Percentiles rank a stretch among this genome's conserved stretches.
phyloP scores from a whole-genome alignment of 2,888 invertebrate species.

The Thalpophila matura region DNA sequence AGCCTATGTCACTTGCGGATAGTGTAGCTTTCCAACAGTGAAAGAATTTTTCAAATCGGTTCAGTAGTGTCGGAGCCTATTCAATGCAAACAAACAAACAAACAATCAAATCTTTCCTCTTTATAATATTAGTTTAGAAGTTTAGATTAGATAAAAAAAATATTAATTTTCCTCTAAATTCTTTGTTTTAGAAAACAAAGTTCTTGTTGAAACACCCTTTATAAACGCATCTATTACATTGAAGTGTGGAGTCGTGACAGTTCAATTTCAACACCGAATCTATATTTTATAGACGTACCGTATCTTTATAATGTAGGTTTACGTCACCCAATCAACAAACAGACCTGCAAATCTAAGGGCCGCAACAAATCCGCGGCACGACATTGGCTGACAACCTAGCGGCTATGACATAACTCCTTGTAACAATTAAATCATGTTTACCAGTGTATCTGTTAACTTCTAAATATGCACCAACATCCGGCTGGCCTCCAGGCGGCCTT shows the following conservation, averaged over 20 bases:
- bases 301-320: constrained; percentile 2
- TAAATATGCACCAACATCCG: constrained; percentile 72
- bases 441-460: constrained; percentile 60
- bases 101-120: too few relatives aligned
- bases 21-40: too few relatives aligned
- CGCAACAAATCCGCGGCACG: constrained; percentile 24
- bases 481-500: constrained; percentile 84
- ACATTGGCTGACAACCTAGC: constrained; percentile 29
- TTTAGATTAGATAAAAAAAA: too few relatives aligned
- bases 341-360: constrained; percentile 44
- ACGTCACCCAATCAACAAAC: constrained; percentile 39
- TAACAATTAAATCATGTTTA: constrained; percentile 58
- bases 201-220: too few relatives aligned
- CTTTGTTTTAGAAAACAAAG: too few relatives aligned
- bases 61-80: too few relatives aligned
- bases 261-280: background rate
- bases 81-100: too few relatives aligned
- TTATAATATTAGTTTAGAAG: too few relatives aligned
- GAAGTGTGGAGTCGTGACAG: background rate
- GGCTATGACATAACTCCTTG: constrained; percentile 37
- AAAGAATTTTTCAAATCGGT: too few relatives aligned
- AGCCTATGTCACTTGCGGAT: too few relatives aligned
- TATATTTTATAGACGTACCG: constrained; percentile 4
- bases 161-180: too few relatives aligned
- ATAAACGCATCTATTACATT: background rate